Evolutionary conservation across 2,888 invertebrate genomes (phyloP).

Genomic region (Plebejus melissa): DNA sequence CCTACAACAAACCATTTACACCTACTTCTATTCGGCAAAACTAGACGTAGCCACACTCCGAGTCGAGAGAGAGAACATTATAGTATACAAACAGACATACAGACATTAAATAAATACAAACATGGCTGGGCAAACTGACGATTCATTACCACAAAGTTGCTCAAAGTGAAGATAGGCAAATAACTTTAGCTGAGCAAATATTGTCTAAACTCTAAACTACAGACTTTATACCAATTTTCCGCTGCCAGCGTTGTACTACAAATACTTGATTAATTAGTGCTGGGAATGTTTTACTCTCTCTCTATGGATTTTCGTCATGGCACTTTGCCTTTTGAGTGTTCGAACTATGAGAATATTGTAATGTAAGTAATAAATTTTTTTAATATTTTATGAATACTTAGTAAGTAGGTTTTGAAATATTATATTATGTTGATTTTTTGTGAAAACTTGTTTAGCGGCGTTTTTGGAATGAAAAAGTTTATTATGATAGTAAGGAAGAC

Average conservation of each 20-base stretch:
- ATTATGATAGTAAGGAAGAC: not conserved
- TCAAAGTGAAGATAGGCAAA: slow-evolving; percentile 11
- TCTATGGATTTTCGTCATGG: not conserved
- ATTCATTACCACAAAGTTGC: slow-evolving; percentile 8
- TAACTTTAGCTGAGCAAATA: slow-evolving; percentile 17
- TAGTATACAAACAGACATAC: not conserved
- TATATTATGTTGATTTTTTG: no score
- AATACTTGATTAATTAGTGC: slow-evolving; percentile 1
- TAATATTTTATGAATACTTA: no score
- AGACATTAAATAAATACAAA: slow-evolving; percentile 7
- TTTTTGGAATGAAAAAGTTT: no score
- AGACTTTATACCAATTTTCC: slow-evolving; percentile 7
- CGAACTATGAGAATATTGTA: not conserved
- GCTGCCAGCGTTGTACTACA: not conserved
- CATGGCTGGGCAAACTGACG: not conserved
- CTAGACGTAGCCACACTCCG: not conserved
- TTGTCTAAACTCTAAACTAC: slow-evolving; percentile 12
- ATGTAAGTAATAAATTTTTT: not conserved
- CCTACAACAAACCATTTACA: not conserved
- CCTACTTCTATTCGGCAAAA: not conserved
- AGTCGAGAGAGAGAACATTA: no score
- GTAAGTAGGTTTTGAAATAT: no score
- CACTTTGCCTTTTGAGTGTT: not conserved
- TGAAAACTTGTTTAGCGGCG: no score
- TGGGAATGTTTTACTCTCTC: not conserved